A percentile compares a stretch with the other conserved stretches of the same genome.
Evolutionary conservation across 2,113 vertebrate genomes (phyloP).

Genomic region (Xyrauchen texanus): DNA sequence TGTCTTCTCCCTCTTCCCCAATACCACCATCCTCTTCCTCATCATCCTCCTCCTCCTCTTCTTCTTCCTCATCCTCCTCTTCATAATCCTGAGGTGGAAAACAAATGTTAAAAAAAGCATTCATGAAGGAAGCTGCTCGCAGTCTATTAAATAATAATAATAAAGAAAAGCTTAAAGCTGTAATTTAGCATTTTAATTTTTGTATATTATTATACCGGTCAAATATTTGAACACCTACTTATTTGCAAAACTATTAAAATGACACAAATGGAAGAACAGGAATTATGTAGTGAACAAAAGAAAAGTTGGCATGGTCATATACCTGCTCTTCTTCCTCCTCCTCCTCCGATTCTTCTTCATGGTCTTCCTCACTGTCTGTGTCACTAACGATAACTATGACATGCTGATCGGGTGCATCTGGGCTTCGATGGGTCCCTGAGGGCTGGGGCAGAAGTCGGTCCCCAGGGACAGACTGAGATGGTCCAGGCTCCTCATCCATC

Average conservation of each 20-base stretch:
- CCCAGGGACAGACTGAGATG: conserved; percentile 78
- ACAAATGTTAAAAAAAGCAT: neutral
- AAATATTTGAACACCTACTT: too few relatives aligned
- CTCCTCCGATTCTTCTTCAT: conserved; percentile 79
- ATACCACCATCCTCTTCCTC: conserved; percentile 92
- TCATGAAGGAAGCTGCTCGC: too few relatives aligned
- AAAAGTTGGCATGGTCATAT: neutral
- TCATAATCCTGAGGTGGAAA: conserved; percentile 70
- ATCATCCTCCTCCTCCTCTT: conserved; percentile 86
- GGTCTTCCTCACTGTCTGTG: conserved; percentile 86
- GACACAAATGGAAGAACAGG: too few relatives aligned
- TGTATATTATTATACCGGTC: too few relatives aligned
- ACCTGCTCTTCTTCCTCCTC: conserved; percentile 72
- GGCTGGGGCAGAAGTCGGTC: conserved; percentile 76
- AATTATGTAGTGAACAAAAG: too few relatives aligned
- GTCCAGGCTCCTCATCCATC: conserved; percentile 75
- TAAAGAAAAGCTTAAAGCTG: too few relatives aligned
- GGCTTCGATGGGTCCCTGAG: conserved; percentile 77
- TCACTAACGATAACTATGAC: conserved; percentile 94
- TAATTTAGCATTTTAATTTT: too few relatives aligned
- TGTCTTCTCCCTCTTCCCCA: conserved; percentile 92
- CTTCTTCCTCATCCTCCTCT: conserved; percentile 84
- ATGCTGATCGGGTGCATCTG: conserved; percentile 77
- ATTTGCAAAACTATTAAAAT: too few relatives aligned
- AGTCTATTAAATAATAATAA: too few relatives aligned